phyloP scores from a whole-genome alignment of 2,888 invertebrate genomes.

The Phymatocera aterrima region DNA sequence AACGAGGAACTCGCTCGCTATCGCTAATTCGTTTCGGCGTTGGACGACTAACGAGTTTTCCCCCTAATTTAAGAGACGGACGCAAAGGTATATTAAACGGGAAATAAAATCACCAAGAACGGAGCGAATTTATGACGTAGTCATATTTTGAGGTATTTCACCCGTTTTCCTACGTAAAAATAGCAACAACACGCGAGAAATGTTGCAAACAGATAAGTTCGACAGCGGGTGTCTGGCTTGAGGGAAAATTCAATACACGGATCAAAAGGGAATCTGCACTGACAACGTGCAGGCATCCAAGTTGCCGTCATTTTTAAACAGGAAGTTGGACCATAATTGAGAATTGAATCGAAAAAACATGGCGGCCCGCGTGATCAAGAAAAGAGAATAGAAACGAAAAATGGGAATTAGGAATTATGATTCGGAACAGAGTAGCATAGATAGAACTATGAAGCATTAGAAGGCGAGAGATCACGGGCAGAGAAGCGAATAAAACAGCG shows the following conservation, averaged over 20 bases:
- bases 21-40: slow-evolving; percentile 39
- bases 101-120: neutral
- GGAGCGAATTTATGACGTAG: neutral
- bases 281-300: neutral
- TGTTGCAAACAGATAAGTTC: too few species aligned
- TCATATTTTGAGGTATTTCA: too few species aligned
- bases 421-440: neutral
- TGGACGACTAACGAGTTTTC: slow-evolving; percentile 15
- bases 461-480: neutral
- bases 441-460: neutral
- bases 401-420: neutral
- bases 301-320: neutral
- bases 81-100: too few species aligned
- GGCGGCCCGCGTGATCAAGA: neutral
- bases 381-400: neutral
- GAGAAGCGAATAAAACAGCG: slow-evolving; percentile 10
- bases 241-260: too few species aligned
- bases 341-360: neutral
- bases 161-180: too few species aligned
- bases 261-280: neutral
- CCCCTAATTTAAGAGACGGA: neutral
- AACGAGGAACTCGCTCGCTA: slow-evolving; percentile 53
- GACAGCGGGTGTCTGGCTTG: too few species aligned
- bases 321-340: neutral
- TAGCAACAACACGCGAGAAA: too few species aligned